These are phyloP conservation scores for Tenthredo distinguenda DNA, from an alignment of 2,888 invertebrate species.

Conservation along the genomic window DNA sequence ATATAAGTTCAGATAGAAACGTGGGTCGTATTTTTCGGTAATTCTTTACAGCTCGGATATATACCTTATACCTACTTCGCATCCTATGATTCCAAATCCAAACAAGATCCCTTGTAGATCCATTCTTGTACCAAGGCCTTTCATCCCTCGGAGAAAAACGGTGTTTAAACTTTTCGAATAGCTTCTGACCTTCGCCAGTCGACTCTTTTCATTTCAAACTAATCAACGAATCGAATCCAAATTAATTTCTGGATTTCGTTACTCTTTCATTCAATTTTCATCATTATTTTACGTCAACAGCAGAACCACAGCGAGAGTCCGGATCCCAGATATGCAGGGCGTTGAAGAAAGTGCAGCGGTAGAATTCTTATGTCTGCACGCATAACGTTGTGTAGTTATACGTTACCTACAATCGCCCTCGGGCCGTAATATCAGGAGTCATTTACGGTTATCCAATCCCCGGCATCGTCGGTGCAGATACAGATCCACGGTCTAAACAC, in stretches of 20 bases:
- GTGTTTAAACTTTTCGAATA: no score
- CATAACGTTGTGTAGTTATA: constrained; percentile 14
- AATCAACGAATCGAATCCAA: not conserved
- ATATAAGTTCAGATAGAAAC: constrained; percentile 7
- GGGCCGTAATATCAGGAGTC: constrained; percentile 22
- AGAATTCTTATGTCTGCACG: not conserved
- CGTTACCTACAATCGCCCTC: not conserved
- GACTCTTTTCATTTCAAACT: not conserved
- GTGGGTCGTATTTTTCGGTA: constrained; percentile 3
- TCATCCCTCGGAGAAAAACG: no score
- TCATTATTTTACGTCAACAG: no score
- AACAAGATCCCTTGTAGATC: not conserved
- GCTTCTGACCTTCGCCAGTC: not conserved
- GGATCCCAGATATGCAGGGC: not conserved
- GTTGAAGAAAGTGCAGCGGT: constrained; percentile 9
- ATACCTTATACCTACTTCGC: not conserved
- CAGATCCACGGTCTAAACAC: constrained; percentile 47
- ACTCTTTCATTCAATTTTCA: not conserved
- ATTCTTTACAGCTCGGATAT: constrained; percentile 3
- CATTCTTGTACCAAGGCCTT: not conserved
- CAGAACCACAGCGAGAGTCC: not conserved
- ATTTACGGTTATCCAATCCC: constrained; percentile 35
- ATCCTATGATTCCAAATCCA: not conserved
- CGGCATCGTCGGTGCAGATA: not conserved
- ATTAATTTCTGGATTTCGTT: not conserved